Percentiles rank a stretch among this genome's conserved stretches.
Conservation (phyloP, 2,888 invertebrate genomes). For the Drosophila peninsularis region DNA sequence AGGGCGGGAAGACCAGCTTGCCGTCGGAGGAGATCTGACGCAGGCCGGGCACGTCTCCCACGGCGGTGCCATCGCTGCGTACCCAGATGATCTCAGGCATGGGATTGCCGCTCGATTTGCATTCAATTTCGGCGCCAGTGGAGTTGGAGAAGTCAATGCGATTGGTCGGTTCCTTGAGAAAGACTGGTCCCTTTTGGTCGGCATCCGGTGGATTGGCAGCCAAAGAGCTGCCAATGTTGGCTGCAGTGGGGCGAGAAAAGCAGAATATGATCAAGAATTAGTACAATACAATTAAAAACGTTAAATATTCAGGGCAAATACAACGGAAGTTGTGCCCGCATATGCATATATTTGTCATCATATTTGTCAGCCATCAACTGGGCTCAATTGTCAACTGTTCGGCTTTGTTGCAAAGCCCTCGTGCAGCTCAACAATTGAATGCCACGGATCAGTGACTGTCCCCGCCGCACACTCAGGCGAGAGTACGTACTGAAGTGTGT, state of each 20-base stretch:
- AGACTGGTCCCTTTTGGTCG: conserved; percentile 94
- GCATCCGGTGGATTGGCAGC: conserved; percentile 87
- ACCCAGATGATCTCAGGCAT: conserved; percentile 97
- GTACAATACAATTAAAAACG: conserved; percentile 38
- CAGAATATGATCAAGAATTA: conserved; percentile 18
- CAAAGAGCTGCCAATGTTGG: conserved; percentile 45
- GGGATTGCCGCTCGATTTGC: conserved; percentile 95
- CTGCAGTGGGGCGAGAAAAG: conserved; percentile 29
- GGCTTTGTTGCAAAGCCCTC: conserved; percentile 55
- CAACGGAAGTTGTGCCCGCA: conserved; percentile 54
- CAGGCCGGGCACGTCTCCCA: conserved; percentile 95
- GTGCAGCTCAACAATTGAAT: conserved; percentile 68
- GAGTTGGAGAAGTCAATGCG: conserved; percentile 97
- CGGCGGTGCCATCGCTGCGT: conserved; percentile 94
- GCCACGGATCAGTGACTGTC: conserved; percentile 79
- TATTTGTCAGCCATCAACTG: conserved; percentile 47
- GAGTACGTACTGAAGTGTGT: conserved; percentile 49
- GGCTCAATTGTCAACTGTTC: conserved; percentile 57
- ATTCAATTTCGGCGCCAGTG: conserved; percentile 96
- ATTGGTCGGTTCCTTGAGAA: conserved; percentile 95
- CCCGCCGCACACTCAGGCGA: conserved; percentile 30
- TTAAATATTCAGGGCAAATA: conserved; percentile 48
- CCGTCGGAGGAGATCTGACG: conserved; percentile 95
- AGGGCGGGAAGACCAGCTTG: conserved; percentile 96
- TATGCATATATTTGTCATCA: conserved; percentile 41